phyloP scores from a whole-genome alignment of 1,140 invertebrate species.

The Babylonia areolata region DNA sequence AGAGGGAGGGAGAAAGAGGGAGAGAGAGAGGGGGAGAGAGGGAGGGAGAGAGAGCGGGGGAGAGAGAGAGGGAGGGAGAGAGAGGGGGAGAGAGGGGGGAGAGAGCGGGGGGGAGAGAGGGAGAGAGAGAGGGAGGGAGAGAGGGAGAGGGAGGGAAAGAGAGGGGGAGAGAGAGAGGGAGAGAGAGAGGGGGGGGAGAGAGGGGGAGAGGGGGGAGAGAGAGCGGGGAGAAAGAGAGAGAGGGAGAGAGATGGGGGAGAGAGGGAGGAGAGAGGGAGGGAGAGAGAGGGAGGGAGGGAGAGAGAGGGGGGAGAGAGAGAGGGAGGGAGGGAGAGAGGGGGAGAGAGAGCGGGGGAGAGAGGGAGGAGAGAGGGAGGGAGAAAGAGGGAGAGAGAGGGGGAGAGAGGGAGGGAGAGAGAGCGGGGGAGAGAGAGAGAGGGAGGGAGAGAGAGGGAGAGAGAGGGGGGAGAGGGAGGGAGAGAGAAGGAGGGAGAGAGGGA shows the following conservation, averaged over 20 bases:
- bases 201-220: neutral
- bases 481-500: neutral
- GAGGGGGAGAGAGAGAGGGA: slow-evolving; percentile 4
- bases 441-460: neutral
- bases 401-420: neutral
- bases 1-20: neutral
- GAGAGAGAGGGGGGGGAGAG: neutral
- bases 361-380: neutral
- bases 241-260: neutral
- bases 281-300: neutral
- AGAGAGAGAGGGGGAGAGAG: neutral
- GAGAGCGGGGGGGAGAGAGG: no score
- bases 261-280: neutral
- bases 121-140: neutral
- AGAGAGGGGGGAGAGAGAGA: neutral
- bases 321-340: neutral
- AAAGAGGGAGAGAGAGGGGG: neutral
- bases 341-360: neutral
- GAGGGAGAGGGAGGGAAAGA: neutral
- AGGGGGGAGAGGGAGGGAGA: neutral
- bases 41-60: neutral
- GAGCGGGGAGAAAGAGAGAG: neutral
- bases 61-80: neutral
- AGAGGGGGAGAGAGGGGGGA: neutral
- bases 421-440: neutral